Evolutionary conservation across 2,113 vertebrate species (phyloP).

Genomic region (Campylorhamphus procurvoides): DNA sequence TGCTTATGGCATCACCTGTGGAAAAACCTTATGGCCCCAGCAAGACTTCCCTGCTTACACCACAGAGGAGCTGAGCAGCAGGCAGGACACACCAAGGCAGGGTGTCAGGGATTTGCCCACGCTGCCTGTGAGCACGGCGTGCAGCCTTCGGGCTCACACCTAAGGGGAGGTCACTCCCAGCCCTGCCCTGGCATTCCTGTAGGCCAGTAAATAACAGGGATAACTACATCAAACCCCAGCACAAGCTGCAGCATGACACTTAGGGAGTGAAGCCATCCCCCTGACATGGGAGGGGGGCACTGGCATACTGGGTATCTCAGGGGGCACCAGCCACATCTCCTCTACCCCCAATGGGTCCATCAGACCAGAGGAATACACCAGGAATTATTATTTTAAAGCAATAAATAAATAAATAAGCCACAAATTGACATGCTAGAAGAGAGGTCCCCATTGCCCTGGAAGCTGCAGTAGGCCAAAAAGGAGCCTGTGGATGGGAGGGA

Average conservation of each 20-base stretch:
- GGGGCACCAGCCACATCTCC: neutral
- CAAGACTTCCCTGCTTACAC: neutral
- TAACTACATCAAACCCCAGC: neutral
- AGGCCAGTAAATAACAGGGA: neutral
- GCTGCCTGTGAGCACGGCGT: fast-evolving
- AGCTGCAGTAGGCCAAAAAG: neutral
- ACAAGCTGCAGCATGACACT: neutral
- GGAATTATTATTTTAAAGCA: neutral
- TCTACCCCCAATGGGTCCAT: neutral
- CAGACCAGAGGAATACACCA: neutral
- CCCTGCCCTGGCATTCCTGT: neutral
- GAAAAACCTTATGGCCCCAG: neutral
- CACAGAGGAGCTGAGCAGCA: fast-evolving
- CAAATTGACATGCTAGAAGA: neutral
- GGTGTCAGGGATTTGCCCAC: fast-evolving
- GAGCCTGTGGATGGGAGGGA: neutral
- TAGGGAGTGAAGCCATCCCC: fast-evolving
- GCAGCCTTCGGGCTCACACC: fast-evolving
- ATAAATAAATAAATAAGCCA: neutral
- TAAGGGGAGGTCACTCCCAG: neutral
- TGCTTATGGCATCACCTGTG: neutral
- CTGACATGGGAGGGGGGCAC: fast-evolving
- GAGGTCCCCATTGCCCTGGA: neutral
- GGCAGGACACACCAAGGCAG: fast-evolving
- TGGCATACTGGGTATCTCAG: neutral